Percentiles rank a stretch among this genome's conserved stretches.
Evolutionary conservation across 2,888 invertebrate genomes (phyloP).

Genomic region (Nomada hirtipes): DNA sequence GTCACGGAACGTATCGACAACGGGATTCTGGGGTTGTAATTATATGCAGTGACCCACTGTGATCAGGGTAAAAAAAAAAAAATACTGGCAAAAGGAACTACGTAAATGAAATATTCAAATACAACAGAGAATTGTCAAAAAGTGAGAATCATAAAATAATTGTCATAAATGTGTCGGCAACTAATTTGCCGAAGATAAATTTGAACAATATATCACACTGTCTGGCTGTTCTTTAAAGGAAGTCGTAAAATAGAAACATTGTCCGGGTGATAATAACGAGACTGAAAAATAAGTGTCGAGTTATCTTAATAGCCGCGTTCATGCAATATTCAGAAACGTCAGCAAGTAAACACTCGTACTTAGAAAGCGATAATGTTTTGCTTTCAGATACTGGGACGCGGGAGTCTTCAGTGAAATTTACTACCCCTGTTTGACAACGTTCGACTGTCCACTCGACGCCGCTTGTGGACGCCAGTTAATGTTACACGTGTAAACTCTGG

Average conservation of each 20-base stretch:
- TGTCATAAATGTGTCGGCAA: too few species aligned
- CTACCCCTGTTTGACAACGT: slow-evolving; percentile 16
- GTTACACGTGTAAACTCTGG: slow-evolving; percentile 20
- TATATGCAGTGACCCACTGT: slow-evolving; percentile 35
- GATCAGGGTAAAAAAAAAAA: slow-evolving; percentile 16
- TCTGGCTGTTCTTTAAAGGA: neutral
- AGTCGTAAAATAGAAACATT: slow-evolving; percentile 3
- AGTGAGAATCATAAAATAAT: too few species aligned
- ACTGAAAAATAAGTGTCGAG: slow-evolving; percentile 16
- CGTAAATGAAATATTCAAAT: too few species aligned
- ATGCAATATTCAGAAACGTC: slow-evolving; percentile 7
- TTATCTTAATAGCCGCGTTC: slow-evolving; percentile 21
- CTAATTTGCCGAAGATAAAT: neutral
- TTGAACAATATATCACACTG: neutral
- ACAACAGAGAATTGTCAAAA: too few species aligned
- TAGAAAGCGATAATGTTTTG: slow-evolving; percentile 20
- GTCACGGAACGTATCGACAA: slow-evolving; percentile 16
- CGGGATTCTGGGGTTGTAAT: slow-evolving; percentile 26
- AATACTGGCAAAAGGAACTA: neutral
- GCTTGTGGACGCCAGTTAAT: slow-evolving; percentile 8
- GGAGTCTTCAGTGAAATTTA: slow-evolving; percentile 11
- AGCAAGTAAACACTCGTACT: neutral
- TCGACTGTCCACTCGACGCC: slow-evolving; percentile 8
- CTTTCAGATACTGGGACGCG: neutral
- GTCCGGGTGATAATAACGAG: slow-evolving; percentile 5